Conservation (phyloP, 37 sponge, comb jelly and placozoan genomes). For the Chondrilla cf. caribensis region DNA sequence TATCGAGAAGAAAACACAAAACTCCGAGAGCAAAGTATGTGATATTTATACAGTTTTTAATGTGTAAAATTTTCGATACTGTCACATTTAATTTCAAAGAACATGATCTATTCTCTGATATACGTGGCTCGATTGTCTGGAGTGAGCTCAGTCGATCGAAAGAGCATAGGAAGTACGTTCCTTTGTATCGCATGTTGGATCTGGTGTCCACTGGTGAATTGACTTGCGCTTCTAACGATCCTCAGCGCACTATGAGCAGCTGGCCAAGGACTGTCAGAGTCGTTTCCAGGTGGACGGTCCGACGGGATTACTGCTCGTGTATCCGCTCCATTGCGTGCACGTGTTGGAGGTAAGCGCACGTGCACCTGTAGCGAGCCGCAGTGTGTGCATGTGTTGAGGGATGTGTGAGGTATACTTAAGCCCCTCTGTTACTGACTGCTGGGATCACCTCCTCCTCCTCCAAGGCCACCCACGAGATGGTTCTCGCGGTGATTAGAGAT, state of each 20-base stretch:
- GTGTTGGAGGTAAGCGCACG: constrained; percentile 39
- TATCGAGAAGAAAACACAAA: constrained; percentile 39
- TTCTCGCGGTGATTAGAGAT: constrained; percentile 5
- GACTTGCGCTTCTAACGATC: neutral
- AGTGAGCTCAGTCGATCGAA: constrained; percentile 40
- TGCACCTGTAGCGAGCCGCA: neutral
- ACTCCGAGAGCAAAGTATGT: constrained; percentile 49
- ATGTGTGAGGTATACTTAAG: neutral
- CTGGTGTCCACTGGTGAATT: neutral
- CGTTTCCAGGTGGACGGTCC: constrained; percentile 79
- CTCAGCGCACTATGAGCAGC: constrained; percentile 70
- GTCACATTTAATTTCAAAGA: constrained; percentile 2
- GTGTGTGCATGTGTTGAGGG: neutral
- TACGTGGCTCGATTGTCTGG: constrained; percentile 49
- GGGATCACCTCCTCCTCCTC: neutral
- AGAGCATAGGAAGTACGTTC: constrained; percentile 51
- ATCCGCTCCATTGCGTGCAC: constrained; percentile 75
- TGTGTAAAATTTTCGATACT: neutral
- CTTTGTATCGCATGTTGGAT: neutral
- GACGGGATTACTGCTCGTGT: constrained; percentile 68
- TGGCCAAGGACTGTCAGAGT: constrained; percentile 55
- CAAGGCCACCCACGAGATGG: constrained; percentile 36
- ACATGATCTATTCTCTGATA: constrained; percentile 48
- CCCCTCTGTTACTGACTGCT: neutral
- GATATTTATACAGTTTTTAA: too few relatives aligned